These are phyloP conservation scores for Austrolebias charrua DNA, from an alignment of 2,797 vertebrate genomes.

Conservation along the genomic window DNA sequence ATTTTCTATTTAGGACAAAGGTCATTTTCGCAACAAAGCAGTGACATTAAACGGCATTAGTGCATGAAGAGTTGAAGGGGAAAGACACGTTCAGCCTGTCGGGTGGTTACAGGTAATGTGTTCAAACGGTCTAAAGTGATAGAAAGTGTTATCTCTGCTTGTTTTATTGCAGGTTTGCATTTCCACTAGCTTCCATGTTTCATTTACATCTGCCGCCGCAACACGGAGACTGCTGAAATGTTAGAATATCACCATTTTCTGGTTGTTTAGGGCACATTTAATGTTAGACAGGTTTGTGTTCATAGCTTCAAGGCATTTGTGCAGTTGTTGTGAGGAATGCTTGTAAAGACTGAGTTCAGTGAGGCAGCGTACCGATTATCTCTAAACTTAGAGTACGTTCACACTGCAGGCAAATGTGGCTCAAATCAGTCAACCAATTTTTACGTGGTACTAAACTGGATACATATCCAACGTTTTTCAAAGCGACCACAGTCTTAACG, in stretches of 20 bases:
- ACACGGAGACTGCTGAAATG: background rate
- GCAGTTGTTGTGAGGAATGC: background rate
- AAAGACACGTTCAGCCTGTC: background rate
- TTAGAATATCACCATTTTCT: background rate
- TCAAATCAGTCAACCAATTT: no score
- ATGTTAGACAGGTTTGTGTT: background rate
- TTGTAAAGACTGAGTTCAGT: no score
- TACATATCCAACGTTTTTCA: no score
- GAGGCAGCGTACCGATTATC: no score
- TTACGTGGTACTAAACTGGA: no score
- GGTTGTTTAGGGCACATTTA: background rate
- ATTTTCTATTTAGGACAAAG: background rate
- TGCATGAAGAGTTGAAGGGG: background rate
- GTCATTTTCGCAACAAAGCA: background rate
- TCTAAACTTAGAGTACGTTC: no score
- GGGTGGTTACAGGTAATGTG: background rate
- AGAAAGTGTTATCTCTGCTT: slow-evolving; percentile 15
- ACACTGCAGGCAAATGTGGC: no score
- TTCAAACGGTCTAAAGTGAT: background rate
- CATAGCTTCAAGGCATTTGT: background rate
- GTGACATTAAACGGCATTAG: background rate
- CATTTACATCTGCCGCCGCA: background rate
- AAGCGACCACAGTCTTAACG: no score
- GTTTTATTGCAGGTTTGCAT: slow-evolving; percentile 22
- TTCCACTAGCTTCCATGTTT: slow-evolving; percentile 14